phyloP scores from a whole-genome alignment of 2,113 vertebrate genomes.

The Coracopsis vasa region DNA sequence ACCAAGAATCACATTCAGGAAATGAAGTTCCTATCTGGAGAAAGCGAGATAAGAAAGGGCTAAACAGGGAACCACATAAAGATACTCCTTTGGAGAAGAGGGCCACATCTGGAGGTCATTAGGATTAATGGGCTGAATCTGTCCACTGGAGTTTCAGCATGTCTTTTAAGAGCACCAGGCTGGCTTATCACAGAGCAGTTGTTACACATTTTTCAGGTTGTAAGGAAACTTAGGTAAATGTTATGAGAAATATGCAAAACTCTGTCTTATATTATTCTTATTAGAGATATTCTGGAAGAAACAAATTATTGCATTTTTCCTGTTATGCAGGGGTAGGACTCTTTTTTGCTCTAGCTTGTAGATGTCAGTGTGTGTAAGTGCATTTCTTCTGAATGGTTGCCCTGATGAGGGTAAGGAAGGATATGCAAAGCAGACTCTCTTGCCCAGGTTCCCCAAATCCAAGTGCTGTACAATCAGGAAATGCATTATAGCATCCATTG shows the following conservation, averaged over 20 bases:
- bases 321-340: not conserved
- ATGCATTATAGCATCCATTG: conserved; percentile 60
- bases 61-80: not conserved
- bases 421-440: conserved; percentile 48
- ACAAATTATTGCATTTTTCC: not conserved
- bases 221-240: not conserved
- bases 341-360: not conserved
- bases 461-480: conserved; percentile 67
- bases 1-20: not conserved
- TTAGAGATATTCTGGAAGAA: not conserved
- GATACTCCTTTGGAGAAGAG: not conserved
- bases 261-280: not conserved
- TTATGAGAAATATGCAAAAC: not conserved
- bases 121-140: not conserved
- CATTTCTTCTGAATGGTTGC: conserved; percentile 61
- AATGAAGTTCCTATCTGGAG: not conserved
- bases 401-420: conserved; percentile 59
- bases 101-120: not conserved
- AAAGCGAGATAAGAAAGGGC: not conserved
- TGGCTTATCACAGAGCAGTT: not conserved
- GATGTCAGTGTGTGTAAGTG: not conserved
- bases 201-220: not conserved
- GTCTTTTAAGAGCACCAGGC: not conserved
- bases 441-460: conserved; percentile 39
- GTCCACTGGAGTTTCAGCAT: not conserved